Percentiles rank a stretch among this genome's conserved stretches.
Evolutionary conservation across 2,113 vertebrate species (phyloP).

Genomic region (Pollachius pollachius): DNA sequence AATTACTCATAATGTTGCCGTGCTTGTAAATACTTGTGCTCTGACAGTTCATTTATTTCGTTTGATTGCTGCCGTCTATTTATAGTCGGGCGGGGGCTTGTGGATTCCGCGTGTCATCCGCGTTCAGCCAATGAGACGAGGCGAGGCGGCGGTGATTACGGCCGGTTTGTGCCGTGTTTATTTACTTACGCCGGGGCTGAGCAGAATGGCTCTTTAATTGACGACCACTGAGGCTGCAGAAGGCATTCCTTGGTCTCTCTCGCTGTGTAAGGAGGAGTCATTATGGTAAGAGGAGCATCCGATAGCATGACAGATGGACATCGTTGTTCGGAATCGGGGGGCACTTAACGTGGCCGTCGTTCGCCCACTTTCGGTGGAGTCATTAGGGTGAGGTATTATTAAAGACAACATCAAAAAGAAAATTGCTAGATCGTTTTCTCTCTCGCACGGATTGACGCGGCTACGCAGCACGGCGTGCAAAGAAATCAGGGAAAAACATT

Average conservation of each 20-base stretch:
- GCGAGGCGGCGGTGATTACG: slow-evolving; percentile 58
- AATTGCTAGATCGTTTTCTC: no score
- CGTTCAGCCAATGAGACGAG: slow-evolving; percentile 43
- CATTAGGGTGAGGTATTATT: no score
- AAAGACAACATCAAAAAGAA: no score
- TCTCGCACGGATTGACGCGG: no score
- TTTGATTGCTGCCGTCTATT: slow-evolving; percentile 75
- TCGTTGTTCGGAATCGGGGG: no score
- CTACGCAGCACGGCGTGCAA: no score
- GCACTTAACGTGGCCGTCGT: no score
- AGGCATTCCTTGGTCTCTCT: slow-evolving; percentile 29
- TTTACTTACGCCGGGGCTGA: slow-evolving; percentile 62
- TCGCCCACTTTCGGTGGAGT: no score
- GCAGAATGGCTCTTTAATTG: slow-evolving; percentile 61
- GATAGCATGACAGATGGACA: no score
- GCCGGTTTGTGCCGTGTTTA: slow-evolving; percentile 61
- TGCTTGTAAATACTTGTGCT: slow-evolving; percentile 72
- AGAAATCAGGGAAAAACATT: no score
- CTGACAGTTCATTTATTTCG: slow-evolving; percentile 83
- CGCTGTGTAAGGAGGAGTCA: slow-evolving; percentile 2
- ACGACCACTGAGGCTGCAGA: slow-evolving; percentile 49
- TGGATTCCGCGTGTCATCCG: slow-evolving; percentile 60
- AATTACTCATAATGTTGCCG: slow-evolving; percentile 74
- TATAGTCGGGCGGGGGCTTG: slow-evolving; percentile 57
- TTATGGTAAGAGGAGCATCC: neutral